A percentile compares a stretch with the other conserved stretches of the same genome.
These are phyloP conservation scores for Forficula auricularia DNA, from an alignment of 1,140 invertebrate genomes.

Conservation along the genomic window DNA sequence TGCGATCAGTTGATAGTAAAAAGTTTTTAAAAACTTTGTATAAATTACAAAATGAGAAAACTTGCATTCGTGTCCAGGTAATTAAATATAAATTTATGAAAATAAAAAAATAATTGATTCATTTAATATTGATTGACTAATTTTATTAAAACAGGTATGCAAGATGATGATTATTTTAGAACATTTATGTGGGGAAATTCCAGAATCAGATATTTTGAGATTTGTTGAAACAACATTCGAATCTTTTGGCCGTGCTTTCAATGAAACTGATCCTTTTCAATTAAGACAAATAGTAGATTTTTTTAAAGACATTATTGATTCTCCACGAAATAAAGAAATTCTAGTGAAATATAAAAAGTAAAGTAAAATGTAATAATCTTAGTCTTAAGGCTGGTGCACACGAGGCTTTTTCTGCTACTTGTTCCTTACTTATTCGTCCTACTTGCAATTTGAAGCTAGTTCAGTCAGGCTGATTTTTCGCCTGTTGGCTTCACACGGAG, in stretches of 20 bases:
- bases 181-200: slow-evolving; percentile 29
- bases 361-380: slow-evolving; percentile 10
- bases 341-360: slow-evolving; percentile 20
- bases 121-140: no score
- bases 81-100: neutral
- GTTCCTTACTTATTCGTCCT: no score
- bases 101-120: neutral
- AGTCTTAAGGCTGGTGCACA: no score
- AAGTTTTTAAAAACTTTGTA: slow-evolving; percentile 35
- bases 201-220: slow-evolving; percentile 29
- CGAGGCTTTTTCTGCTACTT: no score
- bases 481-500: no score
- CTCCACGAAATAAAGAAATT: slow-evolving; percentile 20
- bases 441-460: no score
- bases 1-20: slow-evolving; percentile 43
- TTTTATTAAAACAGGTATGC: no score
- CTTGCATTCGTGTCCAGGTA: slow-evolving; percentile 9
- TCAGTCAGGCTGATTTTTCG: no score
- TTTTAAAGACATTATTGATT: slow-evolving; percentile 31
- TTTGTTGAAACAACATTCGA: slow-evolving; percentile 31
- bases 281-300: slow-evolving; percentile 35
- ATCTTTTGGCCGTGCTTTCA: slow-evolving; percentile 28
- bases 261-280: slow-evolving; percentile 26
- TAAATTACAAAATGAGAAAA: slow-evolving; percentile 22
- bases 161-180: slow-evolving; percentile 37